Evolutionary conservation across 2,113 vertebrate genomes (phyloP), one percentile per base, ranked within the genome.

Genomic region (Zosterops borbonicus): DNA sequence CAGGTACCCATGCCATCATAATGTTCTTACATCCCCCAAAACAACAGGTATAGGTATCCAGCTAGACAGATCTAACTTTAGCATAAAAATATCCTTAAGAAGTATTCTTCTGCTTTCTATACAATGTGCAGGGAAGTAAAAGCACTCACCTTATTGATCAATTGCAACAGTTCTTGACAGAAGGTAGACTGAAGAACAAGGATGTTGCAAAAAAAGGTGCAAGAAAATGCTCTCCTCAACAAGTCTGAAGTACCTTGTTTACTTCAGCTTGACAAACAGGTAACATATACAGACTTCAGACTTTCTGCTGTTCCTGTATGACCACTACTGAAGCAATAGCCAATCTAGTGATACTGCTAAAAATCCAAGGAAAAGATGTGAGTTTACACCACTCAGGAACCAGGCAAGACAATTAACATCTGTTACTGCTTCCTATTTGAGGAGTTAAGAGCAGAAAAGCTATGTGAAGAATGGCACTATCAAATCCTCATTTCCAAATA

Each of bases 341-440:
- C 68, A 33, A 63, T 25, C 47, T 27, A 42, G 55, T n/a, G 52
- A 64, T 42, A 71, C 42, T 44, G 76, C 73, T 76, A 31, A 23
- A 79, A 88, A 35, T 58, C 50, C 46, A 94, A 92, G 69, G 39
- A 92, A 79, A 70, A 86, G 53, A 92, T 83, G 79, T 58, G 67
- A 83, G 44, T 75, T 89, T 81, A 89, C 50, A 94, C 46, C 65
- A 86, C 37, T 52, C 46, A 86, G 44, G 42, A 95, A 63, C 29
- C 58, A 91, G 63, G 24, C 41, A 35, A 11, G 16, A 76, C 3
- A 44, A 69, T 77, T 86, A 95, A 95, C 83, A 97, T 87, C 83
- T 96, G 96, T 92, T 46, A 78, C 82, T 86, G 53, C 63, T 87
- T 95, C 94, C 87, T 62, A 88, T 88, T 89, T 58, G 52, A 76